Conservation (phyloP, 2,113 vertebrate genomes). For the Heliornis fulica region DNA sequence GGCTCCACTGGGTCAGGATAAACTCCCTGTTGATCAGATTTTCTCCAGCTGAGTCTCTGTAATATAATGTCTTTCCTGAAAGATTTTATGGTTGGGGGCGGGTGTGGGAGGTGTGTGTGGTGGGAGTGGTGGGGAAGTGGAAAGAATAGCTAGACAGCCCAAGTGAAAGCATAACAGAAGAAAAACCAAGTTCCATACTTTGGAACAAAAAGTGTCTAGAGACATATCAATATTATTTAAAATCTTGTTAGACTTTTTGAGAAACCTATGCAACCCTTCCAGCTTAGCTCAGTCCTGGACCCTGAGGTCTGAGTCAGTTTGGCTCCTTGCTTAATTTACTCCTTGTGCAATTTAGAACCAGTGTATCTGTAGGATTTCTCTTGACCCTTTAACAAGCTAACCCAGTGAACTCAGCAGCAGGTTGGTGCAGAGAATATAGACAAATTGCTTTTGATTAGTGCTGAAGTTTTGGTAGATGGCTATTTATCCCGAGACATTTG, state of each 20-base stretch:
- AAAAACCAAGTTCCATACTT: background rate
- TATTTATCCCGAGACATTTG: background rate
- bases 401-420: background rate
- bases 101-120: too few species aligned
- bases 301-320: background rate
- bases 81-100: background rate
- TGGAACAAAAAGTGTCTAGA: background rate
- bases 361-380: background rate
- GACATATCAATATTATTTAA: background rate
- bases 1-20: background rate
- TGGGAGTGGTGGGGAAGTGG: too few species aligned
- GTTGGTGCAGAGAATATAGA: background rate
- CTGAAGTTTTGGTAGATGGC: background rate
- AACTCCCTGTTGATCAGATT: background rate
- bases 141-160: background rate
- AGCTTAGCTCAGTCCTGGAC: background rate
- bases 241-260: background rate
- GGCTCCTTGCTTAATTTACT: background rate
- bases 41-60: background rate
- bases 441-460: background rate
- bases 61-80: background rate
- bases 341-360: background rate
- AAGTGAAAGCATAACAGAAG: background rate
- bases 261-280: background rate
- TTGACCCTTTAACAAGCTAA: background rate